Evolutionary conservation across 1,140 invertebrate genomes (phyloP), one percentile per base, ranked within the genome.

Genomic region (Diabrotica undecimpunctata): DNA sequence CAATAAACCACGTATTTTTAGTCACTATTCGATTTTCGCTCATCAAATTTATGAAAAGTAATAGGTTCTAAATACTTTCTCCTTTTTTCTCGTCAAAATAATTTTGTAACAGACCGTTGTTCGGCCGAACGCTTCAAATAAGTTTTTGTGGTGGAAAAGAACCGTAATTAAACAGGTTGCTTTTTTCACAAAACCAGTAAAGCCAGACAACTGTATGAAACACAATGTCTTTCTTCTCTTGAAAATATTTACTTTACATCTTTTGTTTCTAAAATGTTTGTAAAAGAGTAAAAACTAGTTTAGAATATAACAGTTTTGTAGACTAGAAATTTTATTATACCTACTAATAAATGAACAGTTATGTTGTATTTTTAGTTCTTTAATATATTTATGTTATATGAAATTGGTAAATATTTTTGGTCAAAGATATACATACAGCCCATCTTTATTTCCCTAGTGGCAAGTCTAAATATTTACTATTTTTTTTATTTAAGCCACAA

Each of bases 91-190:
- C n/a, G 46, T 10, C 1, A 12, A 50, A 50, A 50, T 50, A 50
- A 10, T 2, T 50, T 12, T 10, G n/a, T 50, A 12, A 50, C 9
- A 10, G 46, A 9, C 46, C 46, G 14, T 11, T 55, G n/a, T 5
- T 35, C n/a, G 6, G 7, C 10, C 46, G 46, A 14, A 55, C 7
- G 54, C 14, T 25, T 25, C 25, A 25, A 25, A 55, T 5, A 7
- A 10, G 14, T 35, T 55, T 54, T 61, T 39, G 54, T 67, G 66
- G 66, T 67, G 66, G 53, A 67, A 64, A 59, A 10, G 13, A 60
- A 39, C 7, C 12, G 13, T 12, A 10, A 57, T 36, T 10, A 58
- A 66, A 66, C 65, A 57, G 61, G 65, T 66, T 66, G n/a, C 13
- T 58, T 66, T 66, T 66, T 66, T 62, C 7, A 61, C 25, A 58